Conservation (phyloP, 2,888 invertebrate species). For the Glaucopsyche alexis region DNA sequence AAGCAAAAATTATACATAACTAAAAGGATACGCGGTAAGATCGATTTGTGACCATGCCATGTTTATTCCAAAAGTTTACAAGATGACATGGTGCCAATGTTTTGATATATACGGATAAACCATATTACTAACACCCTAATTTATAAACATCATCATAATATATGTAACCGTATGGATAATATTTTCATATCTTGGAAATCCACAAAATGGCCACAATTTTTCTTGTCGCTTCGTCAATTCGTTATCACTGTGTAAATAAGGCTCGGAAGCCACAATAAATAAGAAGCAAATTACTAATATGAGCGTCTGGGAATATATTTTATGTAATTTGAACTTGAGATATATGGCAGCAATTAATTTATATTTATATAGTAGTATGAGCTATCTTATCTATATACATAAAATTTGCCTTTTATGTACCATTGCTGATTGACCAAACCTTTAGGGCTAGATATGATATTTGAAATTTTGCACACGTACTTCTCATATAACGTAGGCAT, state of each 20-base stretch:
- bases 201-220: background rate
- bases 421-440: too few species aligned
- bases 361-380: slow-evolving; percentile 4
- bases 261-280: slow-evolving; percentile 21
- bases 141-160: slow-evolving; percentile 3
- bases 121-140: background rate
- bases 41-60: background rate
- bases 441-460: too few species aligned
- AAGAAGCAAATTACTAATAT: slow-evolving; percentile 17
- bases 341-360: slow-evolving; percentile 5
- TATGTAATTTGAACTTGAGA: background rate
- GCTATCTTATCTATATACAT: too few species aligned
- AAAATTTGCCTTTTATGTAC: too few species aligned
- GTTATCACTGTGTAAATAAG: slow-evolving; percentile 11
- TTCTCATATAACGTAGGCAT: too few species aligned
- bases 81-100: background rate
- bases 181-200: slow-evolving; percentile 15
- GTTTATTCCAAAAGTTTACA: background rate
- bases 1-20: too few species aligned
- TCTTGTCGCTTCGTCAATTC: slow-evolving; percentile 16
- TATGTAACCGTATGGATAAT: background rate
- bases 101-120: background rate
- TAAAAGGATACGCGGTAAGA: too few species aligned
- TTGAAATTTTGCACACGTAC: too few species aligned
- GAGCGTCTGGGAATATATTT: slow-evolving; percentile 3